phyloP scores from a whole-genome alignment of 2,113 vertebrate species.

The Pangasianodon hypophthalmus region DNA sequence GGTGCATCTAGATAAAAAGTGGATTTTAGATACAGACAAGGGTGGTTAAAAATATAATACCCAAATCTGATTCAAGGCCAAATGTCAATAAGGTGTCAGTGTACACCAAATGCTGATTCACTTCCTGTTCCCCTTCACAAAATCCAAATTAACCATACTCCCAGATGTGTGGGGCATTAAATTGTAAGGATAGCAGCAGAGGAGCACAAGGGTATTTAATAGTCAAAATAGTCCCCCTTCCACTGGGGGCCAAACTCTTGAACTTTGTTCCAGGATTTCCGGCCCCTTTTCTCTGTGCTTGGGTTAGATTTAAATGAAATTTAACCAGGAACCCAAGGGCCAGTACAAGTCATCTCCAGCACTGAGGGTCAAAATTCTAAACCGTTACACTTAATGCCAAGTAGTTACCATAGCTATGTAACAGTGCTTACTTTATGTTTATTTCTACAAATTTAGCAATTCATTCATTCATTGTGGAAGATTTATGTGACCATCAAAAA shows the following conservation, averaged over 20 bases:
- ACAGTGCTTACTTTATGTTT: not conserved
- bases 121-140: constrained; percentile 12
- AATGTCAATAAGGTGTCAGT: constrained; percentile 4
- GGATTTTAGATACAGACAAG: not conserved
- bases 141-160: constrained; percentile 56
- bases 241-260: not conserved
- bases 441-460: not conserved
- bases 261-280: not conserved
- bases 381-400: not conserved
- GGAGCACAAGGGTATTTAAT: not conserved
- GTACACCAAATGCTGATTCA: not conserved
- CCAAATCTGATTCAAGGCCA: not conserved
- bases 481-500: not conserved
- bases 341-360: not conserved
- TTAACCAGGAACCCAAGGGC: not conserved
- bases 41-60: too few relatives aligned
- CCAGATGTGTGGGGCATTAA: constrained; percentile 63
- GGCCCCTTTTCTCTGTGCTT: not conserved
- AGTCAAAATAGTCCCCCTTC: not conserved
- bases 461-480: not conserved
- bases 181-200: constrained; percentile 48
- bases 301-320: not conserved
- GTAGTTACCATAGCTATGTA: not conserved
- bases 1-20: constrained; percentile 36
- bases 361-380: not conserved